A percentile compares a stretch with the other conserved stretches of the same genome.
phyloP scores from a whole-genome alignment of 2,888 invertebrate species.

The Mystacides longicornis region DNA sequence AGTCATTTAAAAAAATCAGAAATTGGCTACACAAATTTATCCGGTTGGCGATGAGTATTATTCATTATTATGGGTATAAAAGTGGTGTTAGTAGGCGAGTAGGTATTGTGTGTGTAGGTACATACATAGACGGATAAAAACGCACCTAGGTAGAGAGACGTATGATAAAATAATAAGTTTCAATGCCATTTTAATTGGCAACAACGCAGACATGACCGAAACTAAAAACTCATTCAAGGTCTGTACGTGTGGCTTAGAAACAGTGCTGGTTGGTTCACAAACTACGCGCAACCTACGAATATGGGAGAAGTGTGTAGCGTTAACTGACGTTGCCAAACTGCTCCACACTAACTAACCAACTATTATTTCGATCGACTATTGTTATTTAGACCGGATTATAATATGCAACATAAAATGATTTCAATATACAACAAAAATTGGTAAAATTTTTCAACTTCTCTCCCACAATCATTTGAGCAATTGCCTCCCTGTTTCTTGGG shows the following conservation, averaged over 20 bases:
- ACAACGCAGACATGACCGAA: constrained; percentile 1
- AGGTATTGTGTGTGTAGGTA: neutral
- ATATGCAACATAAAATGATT: no score
- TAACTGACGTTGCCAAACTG: neutral
- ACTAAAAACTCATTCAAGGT: constrained; percentile 1
- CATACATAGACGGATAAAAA: neutral
- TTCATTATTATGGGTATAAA: no score
- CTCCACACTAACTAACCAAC: no score
- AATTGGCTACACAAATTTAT: no score
- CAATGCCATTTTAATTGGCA: constrained; percentile 2
- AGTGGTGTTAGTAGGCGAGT: neutral
- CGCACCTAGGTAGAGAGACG: neutral
- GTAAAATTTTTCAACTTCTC: no score
- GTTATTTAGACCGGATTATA: neutral
- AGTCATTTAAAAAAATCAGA: no score
- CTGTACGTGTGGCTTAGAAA: neutral
- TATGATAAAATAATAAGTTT: no score
- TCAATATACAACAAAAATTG: no score
- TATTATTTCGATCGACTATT: neutral
- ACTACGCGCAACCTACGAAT: constrained; percentile 2
- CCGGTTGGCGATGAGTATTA: no score
- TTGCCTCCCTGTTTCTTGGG: no score
- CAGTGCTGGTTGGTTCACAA: neutral
- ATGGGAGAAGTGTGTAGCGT: no score
- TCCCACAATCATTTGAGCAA: no score